Evolutionary conservation across 2,888 invertebrate species (phyloP), one percentile per base, ranked within the genome.

Genomic region (Lasiommata megera): DNA sequence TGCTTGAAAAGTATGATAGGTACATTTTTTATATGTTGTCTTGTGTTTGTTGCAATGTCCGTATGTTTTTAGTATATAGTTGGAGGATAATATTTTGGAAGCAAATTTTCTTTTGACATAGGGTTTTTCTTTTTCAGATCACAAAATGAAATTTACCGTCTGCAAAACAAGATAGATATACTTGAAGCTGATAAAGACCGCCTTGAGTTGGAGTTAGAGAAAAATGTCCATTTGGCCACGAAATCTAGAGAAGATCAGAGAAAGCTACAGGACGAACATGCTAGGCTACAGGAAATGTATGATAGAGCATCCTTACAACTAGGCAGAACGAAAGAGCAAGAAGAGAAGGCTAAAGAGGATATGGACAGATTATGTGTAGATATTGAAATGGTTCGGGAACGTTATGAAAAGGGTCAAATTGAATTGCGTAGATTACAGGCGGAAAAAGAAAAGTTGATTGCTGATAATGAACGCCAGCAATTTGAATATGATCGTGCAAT

Each of bases 1-100:
- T 97, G 92, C 92, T 97, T 71, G 97, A 97, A 86, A 97, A 97
- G 92, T 96, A 96, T 84, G 97, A 97, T 89, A 94, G 95, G 95
- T 95, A 92, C 81, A 74, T 75, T 76, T 66, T 76, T 64, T 74
- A 28, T 59, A 71, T 87, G 84, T 87, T 74, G 86, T 88, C 77
- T 82, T 81, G 88, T 88, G 82, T 78, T 83, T 77, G 79, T 81
- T 74, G 72, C 72, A 73, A 77, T 76, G 67, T 73, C 66, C 46
- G 61, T 62, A 55, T n/a, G n/a, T n/a, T n/a, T n/a, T n/a, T n/a
- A n/a, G n/a, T n/a, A n/a, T n/a, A 63, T 69, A 71, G 56, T 54
- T 36, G 28, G 29, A 14, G 63, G 60, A 64, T 34, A 31, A 58
- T 38, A 41, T 54, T 51, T 54, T 62, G 54, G 53, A 52, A 11